Conservation (phyloP, 1,140 invertebrate species). For the Microplitis mediator region DNA sequence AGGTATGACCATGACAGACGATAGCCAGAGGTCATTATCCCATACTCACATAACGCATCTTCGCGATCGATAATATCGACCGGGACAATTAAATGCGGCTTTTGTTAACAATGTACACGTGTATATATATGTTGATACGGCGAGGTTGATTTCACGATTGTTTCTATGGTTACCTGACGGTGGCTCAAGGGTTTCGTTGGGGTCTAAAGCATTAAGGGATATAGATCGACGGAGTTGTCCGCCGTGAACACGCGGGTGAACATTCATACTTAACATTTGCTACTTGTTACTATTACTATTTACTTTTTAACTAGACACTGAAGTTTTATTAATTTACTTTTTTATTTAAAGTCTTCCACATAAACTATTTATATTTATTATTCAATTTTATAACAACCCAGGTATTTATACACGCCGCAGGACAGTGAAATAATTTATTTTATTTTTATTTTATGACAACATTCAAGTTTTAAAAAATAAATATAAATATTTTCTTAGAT, state of each 20-base stretch:
- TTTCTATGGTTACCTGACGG: slow-evolving; percentile 51
- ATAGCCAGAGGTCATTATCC: slow-evolving; percentile 49
- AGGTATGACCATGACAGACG: slow-evolving; percentile 44
- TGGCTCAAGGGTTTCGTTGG: slow-evolving; percentile 22
- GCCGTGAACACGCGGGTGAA: slow-evolving; percentile 4
- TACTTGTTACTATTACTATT: background rate
- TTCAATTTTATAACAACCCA: background rate
- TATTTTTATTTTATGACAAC: slow-evolving; percentile 4
- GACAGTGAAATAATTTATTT: background rate
- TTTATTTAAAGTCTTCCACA: background rate
- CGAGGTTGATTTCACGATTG: slow-evolving; percentile 43
- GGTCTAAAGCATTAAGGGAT: slow-evolving; percentile 8
- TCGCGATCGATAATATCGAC: slow-evolving; percentile 49
- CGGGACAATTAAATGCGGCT: slow-evolving; percentile 30
- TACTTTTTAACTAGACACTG: background rate
- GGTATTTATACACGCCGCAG: background rate
- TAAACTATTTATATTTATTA: background rate
- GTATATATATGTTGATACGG: background rate
- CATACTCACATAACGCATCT: slow-evolving; percentile 26
- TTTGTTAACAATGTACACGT: slow-evolving; percentile 1
- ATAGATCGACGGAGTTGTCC: slow-evolving; percentile 24
- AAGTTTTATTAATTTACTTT: background rate
- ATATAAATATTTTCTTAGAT: slow-evolving; percentile 18
- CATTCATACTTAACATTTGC: background rate
- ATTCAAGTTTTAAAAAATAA: slow-evolving; percentile 27